These are phyloP conservation scores for Argyrosomus japonicus DNA, from an alignment of 2,113 vertebrate species.

Conservation along the genomic window DNA sequence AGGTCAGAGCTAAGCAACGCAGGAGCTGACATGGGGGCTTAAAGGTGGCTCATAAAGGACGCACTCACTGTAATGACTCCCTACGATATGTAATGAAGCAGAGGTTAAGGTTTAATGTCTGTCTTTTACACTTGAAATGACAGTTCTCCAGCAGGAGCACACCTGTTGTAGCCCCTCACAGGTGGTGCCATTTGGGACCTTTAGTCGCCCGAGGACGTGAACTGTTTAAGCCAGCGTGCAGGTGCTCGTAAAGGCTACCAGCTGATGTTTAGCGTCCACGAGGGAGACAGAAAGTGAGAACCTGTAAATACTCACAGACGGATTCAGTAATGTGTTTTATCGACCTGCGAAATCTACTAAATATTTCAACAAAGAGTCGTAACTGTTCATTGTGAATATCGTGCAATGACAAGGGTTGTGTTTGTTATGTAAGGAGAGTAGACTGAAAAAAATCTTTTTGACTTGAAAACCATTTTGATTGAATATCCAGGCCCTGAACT, in stretches of 20 bases:
- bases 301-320: slow-evolving; percentile 41
- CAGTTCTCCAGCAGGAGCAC: slow-evolving; percentile 8
- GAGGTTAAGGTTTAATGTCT: background rate
- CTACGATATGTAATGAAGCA: background rate
- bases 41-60: background rate
- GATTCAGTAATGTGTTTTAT: background rate
- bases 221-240: slow-evolving; percentile 26
- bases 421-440: slow-evolving; percentile 70
- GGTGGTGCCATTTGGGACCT: background rate
- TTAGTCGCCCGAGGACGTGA: background rate
- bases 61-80: background rate
- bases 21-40: slow-evolving; percentile 10
- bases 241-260: slow-evolving; percentile 53
- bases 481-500: slow-evolving; percentile 70
- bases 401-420: slow-evolving; percentile 14
- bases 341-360: slow-evolving; percentile 19
- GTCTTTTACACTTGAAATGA: slow-evolving; percentile 5
- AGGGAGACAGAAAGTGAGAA: slow-evolving; percentile 38
- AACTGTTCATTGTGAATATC: slow-evolving; percentile 9
- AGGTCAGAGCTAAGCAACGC: background rate
- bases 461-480: slow-evolving; percentile 68
- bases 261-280: slow-evolving; percentile 45
- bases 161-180: slow-evolving; percentile 30
- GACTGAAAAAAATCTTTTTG: slow-evolving; percentile 38
- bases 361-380: slow-evolving; percentile 9